Evolutionary conservation across 2,888 invertebrate genomes (phyloP).

Genomic region (Pollenia labialis): DNA sequence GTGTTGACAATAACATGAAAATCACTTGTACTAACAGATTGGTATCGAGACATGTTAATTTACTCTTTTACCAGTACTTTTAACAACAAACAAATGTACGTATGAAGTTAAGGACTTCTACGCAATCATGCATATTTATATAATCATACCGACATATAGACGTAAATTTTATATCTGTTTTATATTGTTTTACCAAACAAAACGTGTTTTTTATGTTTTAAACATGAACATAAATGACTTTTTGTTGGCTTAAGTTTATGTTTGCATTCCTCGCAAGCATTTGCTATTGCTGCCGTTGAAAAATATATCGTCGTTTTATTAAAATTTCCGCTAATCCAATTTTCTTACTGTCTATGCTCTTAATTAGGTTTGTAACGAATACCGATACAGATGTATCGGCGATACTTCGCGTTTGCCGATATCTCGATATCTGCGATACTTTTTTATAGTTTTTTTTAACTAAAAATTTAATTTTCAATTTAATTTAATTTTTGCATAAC

Average conservation of each 20-base stretch:
- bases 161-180: conserved; percentile 33
- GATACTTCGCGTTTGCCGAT: no score
- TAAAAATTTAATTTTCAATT: no score
- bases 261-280: neutral
- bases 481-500: no score
- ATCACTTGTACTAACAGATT: conserved; percentile 70
- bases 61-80: conserved; percentile 62
- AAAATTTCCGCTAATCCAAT: no score
- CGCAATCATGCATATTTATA: neutral
- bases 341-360: no score
- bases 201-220: conserved; percentile 32
- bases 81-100: conserved; percentile 35
- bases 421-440: no score
- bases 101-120: neutral
- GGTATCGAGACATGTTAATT: conserved; percentile 66
- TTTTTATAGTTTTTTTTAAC: no score
- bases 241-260: neutral
- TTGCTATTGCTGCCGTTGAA: no score
- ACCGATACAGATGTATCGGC: no score
- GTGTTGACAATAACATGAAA: conserved; percentile 61
- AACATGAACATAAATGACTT: conserved; percentile 19
- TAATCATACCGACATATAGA: neutral
- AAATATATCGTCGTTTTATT: no score
- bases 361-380: no score
- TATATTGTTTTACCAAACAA: conserved; percentile 36